A percentile compares a stretch with the other conserved stretches of the same genome.
Evolutionary conservation across 2,888 invertebrate genomes (phyloP).

Genomic region (Temnothorax unifasciatus): DNA sequence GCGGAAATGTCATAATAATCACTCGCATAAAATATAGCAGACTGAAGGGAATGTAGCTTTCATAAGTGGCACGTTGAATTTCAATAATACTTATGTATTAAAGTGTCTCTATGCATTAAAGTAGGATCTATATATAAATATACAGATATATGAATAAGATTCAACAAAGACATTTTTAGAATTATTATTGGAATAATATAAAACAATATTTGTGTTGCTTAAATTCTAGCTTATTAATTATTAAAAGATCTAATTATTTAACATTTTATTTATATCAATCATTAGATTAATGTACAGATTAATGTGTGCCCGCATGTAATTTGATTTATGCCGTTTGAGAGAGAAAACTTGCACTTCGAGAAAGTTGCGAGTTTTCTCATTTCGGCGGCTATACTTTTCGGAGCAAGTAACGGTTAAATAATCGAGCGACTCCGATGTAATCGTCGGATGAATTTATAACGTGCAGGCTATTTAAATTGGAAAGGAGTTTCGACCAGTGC

Average conservation of each 20-base stretch:
- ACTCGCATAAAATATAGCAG: not conserved
- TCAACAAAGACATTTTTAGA: not conserved
- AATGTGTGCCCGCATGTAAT: not conserved
- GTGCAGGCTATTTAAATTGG: constrained; percentile 41
- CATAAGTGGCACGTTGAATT: constrained; percentile 3
- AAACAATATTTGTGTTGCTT: not conserved
- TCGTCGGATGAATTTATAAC: constrained; percentile 34
- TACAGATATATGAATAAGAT: not conserved
- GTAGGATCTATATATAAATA: too few species aligned
- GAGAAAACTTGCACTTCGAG: constrained; percentile 57
- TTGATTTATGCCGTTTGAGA: not conserved
- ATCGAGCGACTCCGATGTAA: constrained; percentile 42
- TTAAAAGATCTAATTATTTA: not conserved
- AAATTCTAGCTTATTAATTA: not conserved
- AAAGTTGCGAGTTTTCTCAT: constrained; percentile 47
- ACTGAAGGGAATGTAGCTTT: not conserved
- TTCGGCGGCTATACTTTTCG: not conserved
- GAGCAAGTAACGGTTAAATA: constrained; percentile 14
- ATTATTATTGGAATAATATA: not conserved
- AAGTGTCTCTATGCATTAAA: not conserved
- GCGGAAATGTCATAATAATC: constrained; percentile 29
- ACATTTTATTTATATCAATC: not conserved
- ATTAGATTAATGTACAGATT: not conserved
- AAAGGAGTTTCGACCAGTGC: constrained; percentile 40
- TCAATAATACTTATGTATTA: constrained; percentile 9